Evolutionary conservation across 1,140 invertebrate genomes (phyloP), one percentile per base, ranked within the genome.

Genomic region (Scylla paramamosain): DNA sequence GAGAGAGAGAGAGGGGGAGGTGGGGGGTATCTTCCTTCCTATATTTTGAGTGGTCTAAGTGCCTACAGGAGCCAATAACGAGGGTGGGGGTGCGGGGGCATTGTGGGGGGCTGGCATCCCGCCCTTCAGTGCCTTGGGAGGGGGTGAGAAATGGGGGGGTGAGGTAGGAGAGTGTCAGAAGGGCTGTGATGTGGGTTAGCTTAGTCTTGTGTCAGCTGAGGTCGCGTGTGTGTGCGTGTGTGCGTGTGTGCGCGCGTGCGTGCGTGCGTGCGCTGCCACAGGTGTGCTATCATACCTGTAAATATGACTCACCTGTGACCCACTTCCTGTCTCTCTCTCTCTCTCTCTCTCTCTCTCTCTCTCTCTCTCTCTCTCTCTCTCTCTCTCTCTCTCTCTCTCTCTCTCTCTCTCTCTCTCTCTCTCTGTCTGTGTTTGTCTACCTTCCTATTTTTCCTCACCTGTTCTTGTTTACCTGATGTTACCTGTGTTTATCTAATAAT

Each of bases 161-260:
- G 31, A 46, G 31, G 31, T 7, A 29, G n/a, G 31, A 10, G 39
- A 39, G 14, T 31, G 86, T 87, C 31, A 39, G 31, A 32, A 32
- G 39, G 86, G 86, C 25, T 39, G 86, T 87, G 86, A 84, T 14
- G n/a, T 20, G 83, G 83, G 10, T 28, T 84, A 28, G 86, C 7
- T 46, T 32, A 87, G 86, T 39, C 14, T 87, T 87, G 86, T 31
- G 31, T 32, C 16, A 16, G 39, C 14, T 25, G 86, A 16, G 31
- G 31, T 31, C 29, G 86, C 32, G 86, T 87, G 10, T 32, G 86
- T 87, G 86, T 87, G 86, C 32, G 86, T 87, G 86, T 39, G 86
- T 39, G 86, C 32, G 86, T 87, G 86, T 39, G 86, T 87, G 86
- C 32, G 31, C 32, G 31, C 32, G 29, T 39, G 86, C 32, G 86